Evolutionary conservation across 2,888 invertebrate species (phyloP), one percentile per base, ranked within the genome.

Genomic region (Pollenia labialis): DNA sequence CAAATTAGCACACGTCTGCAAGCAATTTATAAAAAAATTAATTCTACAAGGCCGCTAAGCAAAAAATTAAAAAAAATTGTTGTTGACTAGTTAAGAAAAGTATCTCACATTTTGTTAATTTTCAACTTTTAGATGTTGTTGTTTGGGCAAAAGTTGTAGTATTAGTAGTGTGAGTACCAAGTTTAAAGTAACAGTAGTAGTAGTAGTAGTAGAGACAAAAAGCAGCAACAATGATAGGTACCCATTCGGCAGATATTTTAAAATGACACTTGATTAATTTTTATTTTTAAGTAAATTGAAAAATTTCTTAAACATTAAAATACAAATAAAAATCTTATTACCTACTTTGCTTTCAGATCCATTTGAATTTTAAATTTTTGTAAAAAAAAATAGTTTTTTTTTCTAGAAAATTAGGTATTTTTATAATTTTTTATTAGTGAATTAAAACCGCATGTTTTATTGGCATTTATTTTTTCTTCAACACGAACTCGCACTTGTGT

Each of bases 401-500:
- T 46, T 23, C 11, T 64, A 16, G 0, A 52, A 64, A 64, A 11
- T 50, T 2, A 18, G 40, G n/a, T 14, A 40, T 66, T 69, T 79
- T 68, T 75, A 69, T 48, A 60, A 76, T 75, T 71, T 62, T 56
- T 71, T 44, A 56, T 40, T 72, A 66, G 58, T 71, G 56, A 58
- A 82, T 80, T 42, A 86, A 84, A 77, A 84, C 87, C 87, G 84
- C 87, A 87, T 87, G 87, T 66, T 87, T 81, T 48, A 60, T 71
- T 64, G 40, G 42, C 56, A 32, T 72, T 44, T 72, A 18, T 60
- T 69, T 60, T 74, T 68, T 16, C 58, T 74, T 81, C 2, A 64
- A 81, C 48, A n/a, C 74, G 46, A 9, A n/a, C n/a, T 50, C n/a
- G 42, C 54, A 79, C 48, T 72, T 46, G 40, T 77, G 6, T 79